Conservation (phyloP, 2,888 invertebrate species). For the Lacanobia oleracea region DNA sequence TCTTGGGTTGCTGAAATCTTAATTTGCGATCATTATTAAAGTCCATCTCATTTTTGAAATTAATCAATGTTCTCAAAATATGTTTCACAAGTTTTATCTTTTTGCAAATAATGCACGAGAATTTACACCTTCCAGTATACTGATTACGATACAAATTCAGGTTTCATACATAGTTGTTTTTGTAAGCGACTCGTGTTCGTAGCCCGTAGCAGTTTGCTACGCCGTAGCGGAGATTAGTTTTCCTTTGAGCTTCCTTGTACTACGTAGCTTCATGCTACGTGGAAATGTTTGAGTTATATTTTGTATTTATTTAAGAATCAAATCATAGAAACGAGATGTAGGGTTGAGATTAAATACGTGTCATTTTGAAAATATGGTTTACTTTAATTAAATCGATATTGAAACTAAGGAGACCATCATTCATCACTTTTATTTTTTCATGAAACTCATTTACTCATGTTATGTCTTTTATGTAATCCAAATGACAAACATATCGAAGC, state of each 20-base stretch:
- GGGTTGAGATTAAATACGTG: background rate
- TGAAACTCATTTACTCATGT: background rate
- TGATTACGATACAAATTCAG: conserved; percentile 24
- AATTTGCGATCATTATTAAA: no score
- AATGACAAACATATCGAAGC: conserved; percentile 7
- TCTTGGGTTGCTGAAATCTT: no score
- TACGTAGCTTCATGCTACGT: conserved; percentile 37
- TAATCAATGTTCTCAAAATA: no score
- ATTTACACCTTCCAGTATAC: conserved; percentile 1
- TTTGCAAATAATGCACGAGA: background rate
- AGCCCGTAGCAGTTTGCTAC: conserved; percentile 33
- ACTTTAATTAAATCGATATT: no score
- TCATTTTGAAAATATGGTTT: background rate
- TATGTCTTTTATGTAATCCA: background rate
- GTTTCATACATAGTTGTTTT: conserved; percentile 23
- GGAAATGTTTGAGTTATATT: conserved; percentile 33
- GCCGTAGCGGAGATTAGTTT: conserved; percentile 58
- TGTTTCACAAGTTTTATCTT: no score
- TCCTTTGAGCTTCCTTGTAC: conserved; percentile 57
- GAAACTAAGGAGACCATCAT: background rate
- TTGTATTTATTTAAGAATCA: conserved; percentile 28
- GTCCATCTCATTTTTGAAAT: no score
- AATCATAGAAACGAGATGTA: background rate
- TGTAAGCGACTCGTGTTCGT: conserved; percentile 28
- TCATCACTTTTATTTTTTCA: no score